Evolutionary conservation across 64 coral and sea anemone genomes (phyloP), one percentile per base, ranked within the genome.

Genomic region (Dendronephthya gigantea): DNA sequence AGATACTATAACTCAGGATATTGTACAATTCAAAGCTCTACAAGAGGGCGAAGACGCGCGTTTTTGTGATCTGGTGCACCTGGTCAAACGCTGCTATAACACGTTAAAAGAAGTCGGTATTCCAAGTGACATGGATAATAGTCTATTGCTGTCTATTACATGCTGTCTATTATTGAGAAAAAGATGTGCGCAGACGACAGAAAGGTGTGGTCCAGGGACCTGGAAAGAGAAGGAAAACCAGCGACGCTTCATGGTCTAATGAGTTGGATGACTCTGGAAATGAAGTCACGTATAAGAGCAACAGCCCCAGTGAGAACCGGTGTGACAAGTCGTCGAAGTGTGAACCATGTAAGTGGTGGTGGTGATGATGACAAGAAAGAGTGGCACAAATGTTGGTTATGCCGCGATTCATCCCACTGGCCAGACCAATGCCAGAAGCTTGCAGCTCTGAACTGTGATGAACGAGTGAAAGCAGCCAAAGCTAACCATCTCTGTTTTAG

Each of bases 1-100:
- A 27, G 68, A 74, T 29, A 74, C 68, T 13, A 74, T 74, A 74
- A 74, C 68, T 11, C 68, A 74, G 31, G 68, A 74, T 74, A 74
- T 74, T 30, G 32, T 35, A 28, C n/a, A 74, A 74, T 74, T 74
- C 30, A 74, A 74, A 35, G 68, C 68, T 35, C 25, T 3, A 74
- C 3, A 74, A 35, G 68, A 74, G 25, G 68, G 68, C 12, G 68
- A 74, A 74, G 68, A 74, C 33, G n/a, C 68, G 31, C n/a, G 68
- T 25, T 74, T 74, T 29, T 74, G 68, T 74, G 68, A 74, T 29
- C 68, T 74, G 1, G 68, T 74, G 68, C 68, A 74, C 25, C 68
- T 74, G 33, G 68, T 74, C 11, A 74, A 74, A 30, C 68, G 33
- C n/a, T 74, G 14, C 33, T 74, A 74, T 29, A 74, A 74, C 33